These are phyloP conservation scores for Dicrostonyx torquatus DNA, from an alignment of 2,797 vertebrate genomes.

Conservation along the genomic window DNA sequence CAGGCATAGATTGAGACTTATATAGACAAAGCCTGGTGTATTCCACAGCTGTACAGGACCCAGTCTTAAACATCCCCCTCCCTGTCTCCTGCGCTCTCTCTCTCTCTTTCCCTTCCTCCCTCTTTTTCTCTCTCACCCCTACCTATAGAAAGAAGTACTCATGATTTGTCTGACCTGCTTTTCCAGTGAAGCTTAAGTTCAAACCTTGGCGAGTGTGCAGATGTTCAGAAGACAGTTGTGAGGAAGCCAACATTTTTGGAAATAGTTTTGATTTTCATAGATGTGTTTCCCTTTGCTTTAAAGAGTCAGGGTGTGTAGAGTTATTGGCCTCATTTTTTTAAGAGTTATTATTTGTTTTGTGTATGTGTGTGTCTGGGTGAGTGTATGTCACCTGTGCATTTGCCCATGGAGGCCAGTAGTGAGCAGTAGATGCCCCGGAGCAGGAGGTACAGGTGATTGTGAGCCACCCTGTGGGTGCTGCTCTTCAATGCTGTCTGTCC, in stretches of 20 bases:
- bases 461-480: neutral
- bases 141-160: neutral
- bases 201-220: neutral
- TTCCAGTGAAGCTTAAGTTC: conserved; percentile 34
- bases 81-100: neutral
- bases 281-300: neutral
- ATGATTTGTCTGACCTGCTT: neutral
- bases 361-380: neutral
- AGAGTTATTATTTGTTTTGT: neutral
- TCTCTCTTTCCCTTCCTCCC: neutral
- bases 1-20: neutral
- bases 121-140: neutral
- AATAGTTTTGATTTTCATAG: neutral
- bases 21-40: neutral
- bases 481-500: neutral
- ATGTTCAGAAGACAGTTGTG: neutral
- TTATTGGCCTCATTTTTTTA: neutral
- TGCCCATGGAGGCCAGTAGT: neutral
- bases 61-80: accelerated
- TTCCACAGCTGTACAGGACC: neutral
- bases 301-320: neutral
- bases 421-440: neutral
- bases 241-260: neutral
- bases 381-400: neutral
- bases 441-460: neutral